These are phyloP conservation scores for Planococcus citri DNA, from an alignment of 1,140 invertebrate species.

Conservation along the genomic window DNA sequence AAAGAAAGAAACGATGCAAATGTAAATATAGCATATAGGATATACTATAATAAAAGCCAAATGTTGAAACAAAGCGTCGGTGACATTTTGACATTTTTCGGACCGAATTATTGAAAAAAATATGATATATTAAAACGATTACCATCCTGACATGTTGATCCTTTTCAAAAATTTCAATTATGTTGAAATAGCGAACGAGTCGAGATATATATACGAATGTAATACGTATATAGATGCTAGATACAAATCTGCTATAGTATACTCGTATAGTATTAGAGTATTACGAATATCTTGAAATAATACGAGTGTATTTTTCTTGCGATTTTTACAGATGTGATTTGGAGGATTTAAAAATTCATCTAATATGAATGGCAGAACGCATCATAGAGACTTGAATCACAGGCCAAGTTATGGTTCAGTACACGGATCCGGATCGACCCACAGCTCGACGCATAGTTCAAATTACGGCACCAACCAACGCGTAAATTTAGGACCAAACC, in stretches of 20 bases:
- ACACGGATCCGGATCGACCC: background rate
- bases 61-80: background rate
- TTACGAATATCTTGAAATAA: no score
- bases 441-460: constrained; percentile 12
- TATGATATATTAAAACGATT: background rate
- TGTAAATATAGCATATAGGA: no score
- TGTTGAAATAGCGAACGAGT: no score
- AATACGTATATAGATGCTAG: no score
- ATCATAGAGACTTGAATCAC: constrained; percentile 6
- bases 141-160: background rate
- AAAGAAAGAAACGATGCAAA: no score
- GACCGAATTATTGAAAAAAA: background rate
- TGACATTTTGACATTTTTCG: background rate
- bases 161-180: no score
- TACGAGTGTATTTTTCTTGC: no score
- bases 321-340: background rate
- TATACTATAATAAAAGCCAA: background rate
- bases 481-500: background rate
- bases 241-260: no score
- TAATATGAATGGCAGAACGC: constrained; percentile 9
- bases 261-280: no score
- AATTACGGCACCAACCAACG: constrained; percentile 14
- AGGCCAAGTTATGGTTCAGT: constrained; percentile 14
- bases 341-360: background rate
- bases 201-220: no score